Evolutionary conservation across 2,113 vertebrate species (phyloP).

Genomic region (Penelope pileata): DNA sequence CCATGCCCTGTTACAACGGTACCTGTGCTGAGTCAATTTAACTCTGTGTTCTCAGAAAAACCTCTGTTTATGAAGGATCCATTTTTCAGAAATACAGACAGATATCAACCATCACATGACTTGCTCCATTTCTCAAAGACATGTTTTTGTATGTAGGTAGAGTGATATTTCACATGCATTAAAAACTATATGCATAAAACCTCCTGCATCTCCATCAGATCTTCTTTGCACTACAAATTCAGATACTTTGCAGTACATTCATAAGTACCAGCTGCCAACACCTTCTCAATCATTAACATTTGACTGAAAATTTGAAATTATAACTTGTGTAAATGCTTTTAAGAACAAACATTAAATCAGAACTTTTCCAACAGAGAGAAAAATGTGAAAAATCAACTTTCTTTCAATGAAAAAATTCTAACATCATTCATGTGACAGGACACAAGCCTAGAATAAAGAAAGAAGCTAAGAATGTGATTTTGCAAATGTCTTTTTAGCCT

Average conservation of each 20-base stretch:
- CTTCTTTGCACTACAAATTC: background rate
- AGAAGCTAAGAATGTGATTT: background rate
- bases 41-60: background rate
- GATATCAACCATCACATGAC: background rate
- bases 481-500: background rate
- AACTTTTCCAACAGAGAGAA: background rate
- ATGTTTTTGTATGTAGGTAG: background rate
- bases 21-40: background rate
- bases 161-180: background rate
- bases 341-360: background rate
- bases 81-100: background rate
- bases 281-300: background rate
- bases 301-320: background rate
- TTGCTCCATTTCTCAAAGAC: background rate
- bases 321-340: background rate
- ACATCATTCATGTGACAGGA: background rate
- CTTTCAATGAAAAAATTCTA: background rate
- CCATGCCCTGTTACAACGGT: accelerated
- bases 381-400: background rate
- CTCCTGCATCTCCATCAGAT: background rate
- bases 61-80: background rate
- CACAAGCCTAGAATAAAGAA: background rate
- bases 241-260: background rate
- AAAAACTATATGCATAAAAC: background rate
- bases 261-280: background rate